Percentiles rank a stretch among this genome's conserved stretches.
These are phyloP conservation scores for Zapornia atra DNA, from an alignment of 2,113 vertebrate genomes.

Conservation along the genomic window DNA sequence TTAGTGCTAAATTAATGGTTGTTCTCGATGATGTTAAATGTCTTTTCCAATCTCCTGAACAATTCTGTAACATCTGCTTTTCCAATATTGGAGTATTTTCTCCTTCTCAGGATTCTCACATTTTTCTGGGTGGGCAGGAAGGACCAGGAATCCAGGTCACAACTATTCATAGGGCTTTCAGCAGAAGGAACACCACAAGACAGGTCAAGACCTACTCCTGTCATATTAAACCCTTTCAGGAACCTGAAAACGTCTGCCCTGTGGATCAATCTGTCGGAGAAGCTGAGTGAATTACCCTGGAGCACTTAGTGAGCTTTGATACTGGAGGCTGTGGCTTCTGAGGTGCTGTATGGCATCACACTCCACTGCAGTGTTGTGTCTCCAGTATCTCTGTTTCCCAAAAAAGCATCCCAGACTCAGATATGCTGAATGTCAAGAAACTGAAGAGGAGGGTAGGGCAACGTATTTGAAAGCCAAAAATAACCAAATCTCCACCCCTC, in stretches of 20 bases:
- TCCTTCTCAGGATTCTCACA: not conserved
- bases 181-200: not conserved
- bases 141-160: not conserved
- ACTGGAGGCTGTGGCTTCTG: too few relatives aligned
- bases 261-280: not conserved
- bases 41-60: too few relatives aligned
- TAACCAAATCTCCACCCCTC: not conserved
- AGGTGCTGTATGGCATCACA: not conserved
- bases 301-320: not conserved
- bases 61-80: not conserved
- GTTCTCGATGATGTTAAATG: too few relatives aligned
- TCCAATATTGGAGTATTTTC: not conserved
- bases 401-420: not conserved
- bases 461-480: not conserved
- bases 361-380: accelerated
- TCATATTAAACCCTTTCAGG: not conserved
- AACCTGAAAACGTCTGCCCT: not conserved
- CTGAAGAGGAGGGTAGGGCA: not conserved
- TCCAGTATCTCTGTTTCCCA: not conserved
- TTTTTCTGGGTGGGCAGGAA: not conserved
- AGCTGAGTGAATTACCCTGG: not conserved
- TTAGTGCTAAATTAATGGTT: too few relatives aligned
- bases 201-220: not conserved
- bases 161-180: not conserved
- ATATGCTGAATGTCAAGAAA: not conserved